phyloP scores from a whole-genome alignment of 2,888 invertebrate genomes.

The Exephanes ischioxanthus region DNA sequence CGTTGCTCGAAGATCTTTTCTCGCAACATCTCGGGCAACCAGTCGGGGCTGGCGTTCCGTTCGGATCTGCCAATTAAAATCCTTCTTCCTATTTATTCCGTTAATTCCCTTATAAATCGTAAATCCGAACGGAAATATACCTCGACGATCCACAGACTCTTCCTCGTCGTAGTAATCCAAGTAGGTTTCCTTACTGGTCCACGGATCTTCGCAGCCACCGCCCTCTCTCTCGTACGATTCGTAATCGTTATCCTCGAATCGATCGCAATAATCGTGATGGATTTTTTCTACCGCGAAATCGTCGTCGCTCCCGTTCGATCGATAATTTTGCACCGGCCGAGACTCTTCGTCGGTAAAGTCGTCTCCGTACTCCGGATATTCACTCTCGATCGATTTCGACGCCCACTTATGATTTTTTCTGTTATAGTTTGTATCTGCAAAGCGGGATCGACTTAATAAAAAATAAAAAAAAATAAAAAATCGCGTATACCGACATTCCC shows the following conservation, averaged over 20 bases:
- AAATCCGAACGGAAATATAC: not conserved
- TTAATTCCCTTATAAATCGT: not conserved
- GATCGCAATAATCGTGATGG: not conserved
- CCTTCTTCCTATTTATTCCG: not conserved
- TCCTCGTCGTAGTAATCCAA: slow-evolving; percentile 16
- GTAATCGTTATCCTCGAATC: not conserved
- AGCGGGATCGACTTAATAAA: not conserved
- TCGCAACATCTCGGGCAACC: slow-evolving; percentile 12
- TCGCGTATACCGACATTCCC: slow-evolving; percentile 34
- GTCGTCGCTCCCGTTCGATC: slow-evolving; percentile 13
- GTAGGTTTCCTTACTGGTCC: not conserved
- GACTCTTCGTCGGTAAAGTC: slow-evolving; percentile 1
- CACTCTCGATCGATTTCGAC: not conserved
- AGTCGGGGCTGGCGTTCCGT: not conserved
- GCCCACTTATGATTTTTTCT: slow-evolving; percentile 34
- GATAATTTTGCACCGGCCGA: not conserved
- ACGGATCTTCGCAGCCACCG: slow-evolving; percentile 28
- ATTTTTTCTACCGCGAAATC: slow-evolving; percentile 16
- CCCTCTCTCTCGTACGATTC: slow-evolving; percentile 16
- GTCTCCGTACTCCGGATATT: not conserved
- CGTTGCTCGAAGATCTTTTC: not conserved
- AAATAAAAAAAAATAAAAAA: not conserved
- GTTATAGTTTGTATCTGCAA: slow-evolving; percentile 40
- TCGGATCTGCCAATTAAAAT: slow-evolving; percentile 6
- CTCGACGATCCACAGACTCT: slow-evolving; percentile 8